phyloP scores from a whole-genome alignment of 2,113 vertebrate species.

The Xenopus borealis region DNA sequence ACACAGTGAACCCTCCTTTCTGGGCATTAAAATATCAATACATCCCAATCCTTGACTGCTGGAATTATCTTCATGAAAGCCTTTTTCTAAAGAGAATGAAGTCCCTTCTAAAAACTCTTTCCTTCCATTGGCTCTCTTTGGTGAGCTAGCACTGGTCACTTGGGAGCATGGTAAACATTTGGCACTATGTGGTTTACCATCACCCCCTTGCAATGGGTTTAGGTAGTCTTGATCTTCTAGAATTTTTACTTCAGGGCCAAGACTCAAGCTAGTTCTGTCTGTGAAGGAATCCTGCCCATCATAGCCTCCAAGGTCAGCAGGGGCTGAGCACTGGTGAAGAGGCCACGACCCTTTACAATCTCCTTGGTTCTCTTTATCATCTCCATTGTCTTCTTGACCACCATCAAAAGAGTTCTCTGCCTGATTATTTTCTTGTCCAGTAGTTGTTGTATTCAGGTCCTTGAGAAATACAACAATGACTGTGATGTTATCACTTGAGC shows the following conservation, averaged over 20 bases:
- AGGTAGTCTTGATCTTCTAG: conserved; percentile 72
- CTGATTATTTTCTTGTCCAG: conserved; percentile 76
- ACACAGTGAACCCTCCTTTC: conserved; percentile 54
- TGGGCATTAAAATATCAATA: conserved; percentile 44
- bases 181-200: conserved; percentile 64
- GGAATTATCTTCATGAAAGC: conserved; percentile 16
- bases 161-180: conserved; percentile 63
- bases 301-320: conserved; percentile 88
- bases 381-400: conserved; percentile 70
- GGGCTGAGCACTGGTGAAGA: conserved; percentile 93
- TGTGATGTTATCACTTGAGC: conserved; percentile 97
- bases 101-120: conserved; percentile 50
- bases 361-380: conserved; percentile 84
- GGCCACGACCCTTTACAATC: conserved; percentile 87
- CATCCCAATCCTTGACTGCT: conserved; percentile 29
- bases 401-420: conserved; percentile 74
- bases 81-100: conserved; percentile 48
- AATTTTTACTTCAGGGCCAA: conserved; percentile 69
- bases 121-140: conserved; percentile 57
- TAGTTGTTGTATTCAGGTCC: conserved; percentile 79
- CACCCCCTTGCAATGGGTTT: conserved; percentile 66
- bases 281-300: conserved; percentile 96
- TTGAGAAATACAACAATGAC: conserved; percentile 97
- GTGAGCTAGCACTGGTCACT: conserved; percentile 59
- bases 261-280: conserved; percentile 93